Conservation (phyloP, 2,113 vertebrate genomes). For the Phylloscopus whistleri region DNA sequence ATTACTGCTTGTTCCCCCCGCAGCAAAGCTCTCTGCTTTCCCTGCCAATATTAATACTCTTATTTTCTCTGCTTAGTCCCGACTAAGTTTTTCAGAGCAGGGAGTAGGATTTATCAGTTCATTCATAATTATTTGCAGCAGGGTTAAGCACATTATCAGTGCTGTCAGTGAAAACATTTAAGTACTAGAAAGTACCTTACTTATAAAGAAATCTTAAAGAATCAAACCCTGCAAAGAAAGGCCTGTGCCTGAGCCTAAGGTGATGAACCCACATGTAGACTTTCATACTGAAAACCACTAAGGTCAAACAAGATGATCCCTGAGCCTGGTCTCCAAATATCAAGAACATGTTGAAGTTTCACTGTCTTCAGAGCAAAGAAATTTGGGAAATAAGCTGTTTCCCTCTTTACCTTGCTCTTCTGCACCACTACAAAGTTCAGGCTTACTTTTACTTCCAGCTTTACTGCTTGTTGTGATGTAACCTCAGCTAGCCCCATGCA, state of each 20-base stretch:
- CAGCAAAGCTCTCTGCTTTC: background rate
- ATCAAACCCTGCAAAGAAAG: background rate
- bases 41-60: background rate
- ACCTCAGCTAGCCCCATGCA: fast-evolving
- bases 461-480: background rate
- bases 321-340: background rate
- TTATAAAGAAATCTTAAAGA: background rate
- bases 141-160: fast-evolving
- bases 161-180: background rate
- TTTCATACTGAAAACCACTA: background rate
- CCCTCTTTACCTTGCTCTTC: background rate
- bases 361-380: background rate
- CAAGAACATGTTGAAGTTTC: background rate
- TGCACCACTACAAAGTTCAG: fast-evolving
- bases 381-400: background rate
- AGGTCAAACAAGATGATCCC: background rate
- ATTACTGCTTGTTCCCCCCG: background rate
- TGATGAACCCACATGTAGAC: background rate
- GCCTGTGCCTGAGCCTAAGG: background rate
- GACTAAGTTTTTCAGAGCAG: background rate
- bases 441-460: background rate
- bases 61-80: background rate
- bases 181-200: background rate
- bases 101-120: background rate
- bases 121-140: background rate